phyloP scores from a whole-genome alignment of 2,888 invertebrate species.

The Cabera pusaria region DNA sequence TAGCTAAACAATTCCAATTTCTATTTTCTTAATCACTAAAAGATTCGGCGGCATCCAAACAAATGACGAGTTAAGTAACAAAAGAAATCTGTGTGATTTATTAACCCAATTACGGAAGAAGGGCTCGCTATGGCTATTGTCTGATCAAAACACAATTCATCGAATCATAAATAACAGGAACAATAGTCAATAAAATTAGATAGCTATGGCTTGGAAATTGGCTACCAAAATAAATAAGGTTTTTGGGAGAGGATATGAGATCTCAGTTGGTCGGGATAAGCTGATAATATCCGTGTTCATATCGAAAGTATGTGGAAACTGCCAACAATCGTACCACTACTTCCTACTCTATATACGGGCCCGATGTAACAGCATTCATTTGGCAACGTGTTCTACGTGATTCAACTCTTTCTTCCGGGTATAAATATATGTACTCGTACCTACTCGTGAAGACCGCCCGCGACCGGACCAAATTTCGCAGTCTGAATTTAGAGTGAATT shows the following conservation, averaged over 20 bases:
- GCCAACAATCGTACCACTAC: conserved; percentile 16
- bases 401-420: conserved; percentile 1
- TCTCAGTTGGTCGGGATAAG: conserved; percentile 48
- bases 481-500: conserved; percentile 1
- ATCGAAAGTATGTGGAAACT: conserved; percentile 29
- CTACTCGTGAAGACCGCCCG: too few species aligned
- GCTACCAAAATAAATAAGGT: conserved; percentile 60
- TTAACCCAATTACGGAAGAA: conserved; percentile 67
- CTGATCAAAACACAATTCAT: conserved; percentile 71
- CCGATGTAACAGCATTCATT: conserved; percentile 1
- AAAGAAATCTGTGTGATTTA: conserved; percentile 72
- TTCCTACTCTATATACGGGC: not conserved
- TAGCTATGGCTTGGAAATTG: conserved; percentile 61
- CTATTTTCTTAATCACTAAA: conserved; percentile 12
- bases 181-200: conserved; percentile 78
- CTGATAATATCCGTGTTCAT: conserved; percentile 47
- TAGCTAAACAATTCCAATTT: too few species aligned
- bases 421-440: conserved; percentile 5
- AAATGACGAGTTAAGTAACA: conserved; percentile 45
- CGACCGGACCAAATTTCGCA: conserved; percentile 3
- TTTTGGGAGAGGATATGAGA: conserved; percentile 50
- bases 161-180: conserved; percentile 76
- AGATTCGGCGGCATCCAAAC: conserved; percentile 15
- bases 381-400: not conserved
- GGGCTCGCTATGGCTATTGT: conserved; percentile 64